Evolutionary conservation across 2,888 invertebrate genomes (phyloP).

Genomic region (Acanthoscelides obtectus): DNA sequence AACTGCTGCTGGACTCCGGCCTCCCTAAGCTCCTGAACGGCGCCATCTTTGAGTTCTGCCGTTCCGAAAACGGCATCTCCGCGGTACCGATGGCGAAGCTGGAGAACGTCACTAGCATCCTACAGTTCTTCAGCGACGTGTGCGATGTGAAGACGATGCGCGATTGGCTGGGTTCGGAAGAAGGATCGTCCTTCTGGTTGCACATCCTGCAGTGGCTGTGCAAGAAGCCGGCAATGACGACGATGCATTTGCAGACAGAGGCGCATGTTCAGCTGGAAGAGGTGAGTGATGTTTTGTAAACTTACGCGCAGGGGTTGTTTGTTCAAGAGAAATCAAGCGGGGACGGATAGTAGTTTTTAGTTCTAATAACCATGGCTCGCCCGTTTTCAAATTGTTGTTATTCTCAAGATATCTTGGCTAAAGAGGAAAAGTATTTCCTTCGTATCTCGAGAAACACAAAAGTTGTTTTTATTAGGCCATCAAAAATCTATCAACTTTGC

Average conservation of each 20-base stretch:
- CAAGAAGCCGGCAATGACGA: conserved; percentile 39
- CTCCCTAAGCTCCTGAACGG: conserved; percentile 61
- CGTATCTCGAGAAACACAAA: too few relatives aligned
- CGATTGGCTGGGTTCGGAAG: conserved; percentile 79
- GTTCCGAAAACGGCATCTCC: conserved; percentile 29
- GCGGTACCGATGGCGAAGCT: conserved; percentile 52
- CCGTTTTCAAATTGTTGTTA: too few relatives aligned
- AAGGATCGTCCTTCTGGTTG: conserved; percentile 82
- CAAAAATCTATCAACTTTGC: too few relatives aligned
- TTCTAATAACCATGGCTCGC: too few relatives aligned
- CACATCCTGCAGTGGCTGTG: conserved; percentile 73
- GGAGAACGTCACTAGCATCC: conserved; percentile 59
- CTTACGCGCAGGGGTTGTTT: too few relatives aligned
- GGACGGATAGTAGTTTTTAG: too few relatives aligned
- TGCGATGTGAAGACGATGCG: conserved; percentile 77
- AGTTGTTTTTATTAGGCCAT: too few relatives aligned
- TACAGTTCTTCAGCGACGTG: conserved; percentile 78
- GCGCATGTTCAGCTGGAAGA: conserved; percentile 62
- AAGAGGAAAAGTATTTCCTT: too few relatives aligned
- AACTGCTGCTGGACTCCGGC: conserved; percentile 71
- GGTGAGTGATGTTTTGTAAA: conserved; percentile 34
- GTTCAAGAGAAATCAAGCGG: too few relatives aligned
- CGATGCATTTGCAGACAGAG: conserved; percentile 39
- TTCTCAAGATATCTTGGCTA: too few relatives aligned
- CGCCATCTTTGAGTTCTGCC: conserved; percentile 54